Conservation (phyloP, 2,113 vertebrate genomes). For the Phylloscopus trochilus region DNA sequence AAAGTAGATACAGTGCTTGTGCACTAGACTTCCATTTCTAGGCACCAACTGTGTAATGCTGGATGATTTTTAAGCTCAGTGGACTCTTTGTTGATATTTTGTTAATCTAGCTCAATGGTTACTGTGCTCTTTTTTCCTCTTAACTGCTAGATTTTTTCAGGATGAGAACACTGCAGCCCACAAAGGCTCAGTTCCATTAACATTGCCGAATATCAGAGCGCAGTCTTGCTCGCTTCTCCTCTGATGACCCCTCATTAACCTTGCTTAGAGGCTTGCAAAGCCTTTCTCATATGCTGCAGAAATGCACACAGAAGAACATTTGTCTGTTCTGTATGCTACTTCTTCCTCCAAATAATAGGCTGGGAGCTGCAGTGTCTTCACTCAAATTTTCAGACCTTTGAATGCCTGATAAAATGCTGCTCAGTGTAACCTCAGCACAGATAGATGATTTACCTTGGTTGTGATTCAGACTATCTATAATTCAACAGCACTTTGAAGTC, state of each 20-base stretch:
- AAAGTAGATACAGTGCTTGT: neutral
- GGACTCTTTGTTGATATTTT: constrained; percentile 42
- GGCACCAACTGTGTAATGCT: neutral
- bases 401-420: neutral
- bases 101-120: constrained; percentile 21
- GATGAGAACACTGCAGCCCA: constrained; percentile 55
- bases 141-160: constrained; percentile 45
- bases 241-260: constrained; percentile 60
- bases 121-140: constrained; percentile 37
- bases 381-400: neutral
- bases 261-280: constrained; percentile 33
- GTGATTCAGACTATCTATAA: neutral
- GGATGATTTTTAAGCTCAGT: constrained; percentile 10
- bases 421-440: neutral
- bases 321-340: constrained; percentile 46
- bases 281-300: constrained; percentile 34
- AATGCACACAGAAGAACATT: constrained; percentile 49
- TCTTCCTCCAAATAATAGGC: neutral
- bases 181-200: constrained; percentile 46
- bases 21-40: neutral
- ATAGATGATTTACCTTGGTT: neutral
- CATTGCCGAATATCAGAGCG: neutral
- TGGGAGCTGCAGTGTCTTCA: neutral
- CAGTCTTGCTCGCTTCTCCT: constrained; percentile 35
- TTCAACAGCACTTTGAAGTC: neutral